Evolutionary conservation across 1,140 invertebrate species (phyloP).

Genomic region (Halictus rubicundus): DNA sequence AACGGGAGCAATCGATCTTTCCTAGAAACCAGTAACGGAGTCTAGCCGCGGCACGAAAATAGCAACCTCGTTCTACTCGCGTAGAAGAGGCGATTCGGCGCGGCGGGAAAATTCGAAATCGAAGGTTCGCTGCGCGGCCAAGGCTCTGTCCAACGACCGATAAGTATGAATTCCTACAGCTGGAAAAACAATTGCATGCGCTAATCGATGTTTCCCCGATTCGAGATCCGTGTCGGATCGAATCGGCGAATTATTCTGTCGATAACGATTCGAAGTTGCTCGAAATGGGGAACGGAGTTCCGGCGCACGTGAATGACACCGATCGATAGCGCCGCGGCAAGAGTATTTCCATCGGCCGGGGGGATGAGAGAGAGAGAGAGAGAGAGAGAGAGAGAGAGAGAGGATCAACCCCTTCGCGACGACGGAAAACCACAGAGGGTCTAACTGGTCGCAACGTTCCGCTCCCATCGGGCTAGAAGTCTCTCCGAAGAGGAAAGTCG

Average conservation of each 20-base stretch:
- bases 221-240: too few relatives aligned
- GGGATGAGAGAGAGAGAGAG: too few relatives aligned
- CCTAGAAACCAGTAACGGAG: neutral
- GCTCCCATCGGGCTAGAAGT: neutral
- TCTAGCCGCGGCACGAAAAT: too few relatives aligned
- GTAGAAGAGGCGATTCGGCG: too few relatives aligned
- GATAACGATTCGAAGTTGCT: neutral
- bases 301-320: neutral
- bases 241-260: neutral
- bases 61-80: too few relatives aligned
- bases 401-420: slow-evolving; percentile 21
- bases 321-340: slow-evolving; percentile 10
- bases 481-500: slow-evolving; percentile 11
- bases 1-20: neutral
- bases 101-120: too few relatives aligned
- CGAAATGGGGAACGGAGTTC: neutral
- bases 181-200: too few relatives aligned
- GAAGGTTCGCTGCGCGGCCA: too few relatives aligned
- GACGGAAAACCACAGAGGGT: slow-evolving; percentile 1
- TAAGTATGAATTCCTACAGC: too few relatives aligned
- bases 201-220: too few relatives aligned
- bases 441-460: neutral
- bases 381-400: neutral
- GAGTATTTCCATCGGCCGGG: slow-evolving; percentile 2
- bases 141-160: too few relatives aligned